Evolutionary conservation across 2,113 vertebrate genomes (phyloP).

Genomic region (Ovis canadensis): DNA sequence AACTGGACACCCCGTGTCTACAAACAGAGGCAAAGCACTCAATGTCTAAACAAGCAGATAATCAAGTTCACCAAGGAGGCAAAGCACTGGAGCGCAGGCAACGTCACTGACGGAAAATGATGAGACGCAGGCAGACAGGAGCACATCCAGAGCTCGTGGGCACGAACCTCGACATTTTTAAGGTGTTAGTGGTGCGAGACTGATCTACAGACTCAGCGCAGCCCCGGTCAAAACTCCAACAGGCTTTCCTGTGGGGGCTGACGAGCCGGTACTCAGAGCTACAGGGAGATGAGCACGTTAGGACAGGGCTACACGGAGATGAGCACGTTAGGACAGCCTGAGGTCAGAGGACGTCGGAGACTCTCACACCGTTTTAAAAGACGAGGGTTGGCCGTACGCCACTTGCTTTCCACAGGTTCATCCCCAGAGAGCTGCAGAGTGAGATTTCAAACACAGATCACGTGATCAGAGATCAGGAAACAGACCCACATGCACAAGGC

Average conservation of each 20-base stretch:
- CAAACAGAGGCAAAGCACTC: too few species aligned
- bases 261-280: not conserved
- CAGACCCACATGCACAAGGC: not conserved
- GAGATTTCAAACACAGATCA: too few species aligned
- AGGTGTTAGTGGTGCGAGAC: not conserved
- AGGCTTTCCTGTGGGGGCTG: not conserved
- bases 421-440: not conserved
- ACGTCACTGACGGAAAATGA: accelerated
- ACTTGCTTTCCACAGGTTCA: not conserved
- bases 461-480: not conserved
- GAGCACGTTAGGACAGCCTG: not conserved
- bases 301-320: too few species aligned
- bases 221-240: not conserved
- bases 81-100: accelerated
- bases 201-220: too few species aligned
- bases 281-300: too few species aligned
- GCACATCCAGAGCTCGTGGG: not conserved
- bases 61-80: not conserved
- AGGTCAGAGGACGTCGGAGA: not conserved
- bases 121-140: not conserved
- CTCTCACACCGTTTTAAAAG: not conserved
- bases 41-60: not conserved
- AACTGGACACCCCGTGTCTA: not conserved
- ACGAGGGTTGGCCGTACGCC: not conserved
- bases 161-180: not conserved